Evolutionary conservation across 1,140 invertebrate genomes (phyloP).

Genomic region (Drosophila mojavensis): DNA sequence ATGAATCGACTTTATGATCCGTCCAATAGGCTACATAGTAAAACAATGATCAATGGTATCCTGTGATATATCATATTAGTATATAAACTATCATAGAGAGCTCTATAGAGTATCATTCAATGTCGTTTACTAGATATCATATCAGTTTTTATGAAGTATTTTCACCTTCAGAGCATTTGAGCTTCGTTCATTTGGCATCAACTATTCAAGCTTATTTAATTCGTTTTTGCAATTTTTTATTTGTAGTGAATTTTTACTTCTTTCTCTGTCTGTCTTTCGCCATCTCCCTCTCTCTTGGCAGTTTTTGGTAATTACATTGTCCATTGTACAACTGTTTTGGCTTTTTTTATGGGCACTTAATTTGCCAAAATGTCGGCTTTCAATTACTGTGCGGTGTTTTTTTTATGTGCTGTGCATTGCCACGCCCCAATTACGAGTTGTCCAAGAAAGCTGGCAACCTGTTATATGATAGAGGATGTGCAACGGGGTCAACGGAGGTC

Average conservation of each 20-base stretch:
- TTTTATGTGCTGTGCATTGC: slow-evolving; percentile 9
- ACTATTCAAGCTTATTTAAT: slow-evolving; percentile 2
- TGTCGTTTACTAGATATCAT: no score
- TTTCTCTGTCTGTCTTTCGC: slow-evolving; percentile 1
- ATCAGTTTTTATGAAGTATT: no score
- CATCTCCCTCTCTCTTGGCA: slow-evolving; percentile 2
- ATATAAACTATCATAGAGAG: no score
- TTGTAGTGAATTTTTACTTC: slow-evolving; percentile 9
- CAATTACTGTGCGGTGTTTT: slow-evolving; percentile 33
- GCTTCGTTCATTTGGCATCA: neutral
- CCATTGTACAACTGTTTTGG: slow-evolving; percentile 31
- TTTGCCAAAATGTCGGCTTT: slow-evolving; percentile 50
- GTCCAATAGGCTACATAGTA: no score
- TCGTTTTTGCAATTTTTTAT: slow-evolving; percentile 25
- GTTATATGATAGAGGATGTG: slow-evolving; percentile 9
- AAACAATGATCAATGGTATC: no score
- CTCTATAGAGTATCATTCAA: no score
- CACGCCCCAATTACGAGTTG: slow-evolving; percentile 31
- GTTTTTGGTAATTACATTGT: slow-evolving; percentile 47
- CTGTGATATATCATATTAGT: no score
- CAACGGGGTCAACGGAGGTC: slow-evolving; percentile 14
- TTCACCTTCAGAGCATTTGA: slow-evolving; percentile 3
- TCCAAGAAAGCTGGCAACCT: slow-evolving; percentile 27
- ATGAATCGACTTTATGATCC: no score
- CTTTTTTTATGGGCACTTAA: slow-evolving; percentile 47